Evolutionary conservation across 2,888 invertebrate genomes (phyloP), one percentile per base, ranked within the genome.

Genomic region (Lottia gigantea): DNA sequence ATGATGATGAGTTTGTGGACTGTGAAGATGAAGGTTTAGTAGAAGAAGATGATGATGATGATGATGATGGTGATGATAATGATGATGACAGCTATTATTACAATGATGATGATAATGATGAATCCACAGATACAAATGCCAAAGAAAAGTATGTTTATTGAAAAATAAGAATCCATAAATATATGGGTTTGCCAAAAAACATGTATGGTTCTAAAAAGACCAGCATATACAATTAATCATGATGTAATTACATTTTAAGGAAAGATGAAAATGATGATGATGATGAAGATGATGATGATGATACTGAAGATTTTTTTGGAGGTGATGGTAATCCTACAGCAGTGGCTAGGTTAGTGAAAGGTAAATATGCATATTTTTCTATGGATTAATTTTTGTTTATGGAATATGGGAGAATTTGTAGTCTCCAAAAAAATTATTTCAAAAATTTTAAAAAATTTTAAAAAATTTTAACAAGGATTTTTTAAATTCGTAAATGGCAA

Each of bases 41-140:
- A 26, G 64, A 74, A 19, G 74, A 71, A 40, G 55, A 61, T 26
- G 74, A 64, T 26, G 68, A 31, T 8, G 68, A 64, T 7, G 45
- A 46, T 16, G 62, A 62, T 12, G 47, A 49, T 19, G 55, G 49
- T 46, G 68, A 64, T 46, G 68, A 68, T 23, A 64, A 68, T 46
- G 68, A 64, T 46, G 68, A 68, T 23, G 68, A 68, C 31, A 64
- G n/a, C 16, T 23, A 71, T 46, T 71, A 74, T 71, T 72, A 74
- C 46, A 70, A 72, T 70, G 76, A 76, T n/a, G 69, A 62, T 61
- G 74, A 74, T 64, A 71, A 66, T 64, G 71, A 68, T 72, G 76
- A 71, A 62, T 70, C 68, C 46, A 74, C 74, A 64, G 68, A 67
- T 19, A 47, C 40, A 26, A 67, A 72, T 45, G 66, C 40, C 40